Base-by-base conservation (phyloP, 2,113 vertebrate species). In the Trogon melanurus region DNA sequence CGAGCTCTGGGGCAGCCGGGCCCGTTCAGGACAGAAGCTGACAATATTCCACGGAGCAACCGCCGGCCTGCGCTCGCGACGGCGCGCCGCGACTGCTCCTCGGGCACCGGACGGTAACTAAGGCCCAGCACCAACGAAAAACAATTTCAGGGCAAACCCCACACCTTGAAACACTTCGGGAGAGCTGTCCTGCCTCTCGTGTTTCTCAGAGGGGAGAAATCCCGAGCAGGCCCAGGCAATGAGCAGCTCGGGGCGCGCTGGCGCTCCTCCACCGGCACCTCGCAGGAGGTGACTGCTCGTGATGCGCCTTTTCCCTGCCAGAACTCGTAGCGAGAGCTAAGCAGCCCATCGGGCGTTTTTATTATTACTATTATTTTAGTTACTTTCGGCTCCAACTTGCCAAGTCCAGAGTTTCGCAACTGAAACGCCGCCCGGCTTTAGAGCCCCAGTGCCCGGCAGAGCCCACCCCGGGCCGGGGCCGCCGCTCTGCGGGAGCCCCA, bases 241-340 rank as follows among this genome's bases (percentile, higher is more conserved):
- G 56, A 72, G 66, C 51, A 19, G 86, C 54, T 64, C 26, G 38
- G 5, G 11, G 25, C 4, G 9, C 9, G 4, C 20, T 6, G 67
- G 20, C 27, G 7, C 0, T 0, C 1, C 16, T 9, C n/a, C 18
- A 7, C n/a, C 5, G 2, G 0, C 10, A 38, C 10, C 64, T 51
- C 62, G 34, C 21, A 30, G 18, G 22, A 44, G 70, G 36, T 29
- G 34, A 60, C 27, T 54, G 1, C 27, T 21, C 53, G 15, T 2
- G 10, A 30, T 0, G 13, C 1, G 10, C 8, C 6, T 1, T 15
- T 20, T 38, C 27, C 2, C 16, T 4, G 69, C 19, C 62, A 47
- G 34, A 60, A 69, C 23, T 26, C 13, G 57, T 3, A 12, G 36
- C 1, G 44, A n/a, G 76, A 75, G 41, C 45, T 10, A 13, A 74